Evolutionary conservation across 2,888 invertebrate genomes (phyloP).

Genomic region (Pyralis farinalis): DNA sequence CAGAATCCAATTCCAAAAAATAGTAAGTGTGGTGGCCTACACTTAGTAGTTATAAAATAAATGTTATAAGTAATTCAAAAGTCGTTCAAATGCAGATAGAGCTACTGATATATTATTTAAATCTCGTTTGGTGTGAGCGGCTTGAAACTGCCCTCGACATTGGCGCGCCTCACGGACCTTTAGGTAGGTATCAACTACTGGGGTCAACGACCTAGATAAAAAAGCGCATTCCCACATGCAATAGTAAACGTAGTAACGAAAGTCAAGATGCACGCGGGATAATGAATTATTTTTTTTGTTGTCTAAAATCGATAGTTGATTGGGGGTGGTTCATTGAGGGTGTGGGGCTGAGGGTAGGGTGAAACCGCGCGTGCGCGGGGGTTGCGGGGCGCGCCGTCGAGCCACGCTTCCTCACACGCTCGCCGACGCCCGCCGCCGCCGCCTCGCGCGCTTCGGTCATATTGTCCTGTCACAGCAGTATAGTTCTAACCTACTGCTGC

Average conservation of each 20-base stretch:
- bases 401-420: conserved; percentile 78
- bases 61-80: too few relatives aligned
- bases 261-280: conserved; percentile 18
- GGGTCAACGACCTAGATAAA: conserved; percentile 1
- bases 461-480: conserved; percentile 99
- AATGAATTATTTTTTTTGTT: conserved; percentile 49
- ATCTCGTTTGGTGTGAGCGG: neutral
- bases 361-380: conserved; percentile 67
- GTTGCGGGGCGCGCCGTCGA: conserved; percentile 59
- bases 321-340: conserved; percentile 72
- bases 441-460: conserved; percentile 85
- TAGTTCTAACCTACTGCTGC: conserved; percentile 91
- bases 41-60: too few relatives aligned
- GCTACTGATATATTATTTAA: neutral
- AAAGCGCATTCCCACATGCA: neutral
- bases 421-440: conserved; percentile 61
- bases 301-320: conserved; percentile 73
- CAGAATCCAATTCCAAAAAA: too few relatives aligned
- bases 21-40: too few relatives aligned
- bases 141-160: neutral
- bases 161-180: neutral
- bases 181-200: conserved; percentile 2
- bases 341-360: conserved; percentile 42
- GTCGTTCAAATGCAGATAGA: too few relatives aligned
- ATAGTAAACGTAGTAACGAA: conserved; percentile 13